Percentiles rank a stretch among this genome's conserved stretches.
phyloP scores from a whole-genome alignment of 2,888 invertebrate species.

The Drosophila mimetica region DNA sequence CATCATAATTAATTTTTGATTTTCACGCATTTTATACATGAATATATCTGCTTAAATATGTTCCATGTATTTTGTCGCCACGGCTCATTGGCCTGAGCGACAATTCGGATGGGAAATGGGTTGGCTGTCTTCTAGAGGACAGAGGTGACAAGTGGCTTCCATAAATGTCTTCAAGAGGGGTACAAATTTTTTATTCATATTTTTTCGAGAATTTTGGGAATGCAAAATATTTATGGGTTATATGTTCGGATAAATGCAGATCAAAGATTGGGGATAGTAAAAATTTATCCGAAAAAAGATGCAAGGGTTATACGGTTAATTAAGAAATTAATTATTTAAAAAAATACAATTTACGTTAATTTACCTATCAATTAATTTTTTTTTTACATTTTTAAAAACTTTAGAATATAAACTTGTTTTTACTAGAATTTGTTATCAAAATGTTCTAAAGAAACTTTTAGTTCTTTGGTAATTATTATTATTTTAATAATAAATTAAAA shows the following conservation, averaged over 20 bases:
- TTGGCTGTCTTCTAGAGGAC: conserved; percentile 30
- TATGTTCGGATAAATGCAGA: not conserved
- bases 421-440: too few species aligned
- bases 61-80: conserved; percentile 60
- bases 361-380: too few species aligned
- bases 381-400: too few species aligned
- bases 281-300: too few species aligned
- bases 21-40: conserved; percentile 39
- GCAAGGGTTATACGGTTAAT: too few species aligned
- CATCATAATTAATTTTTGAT: conserved; percentile 76
- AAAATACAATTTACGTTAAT: too few species aligned
- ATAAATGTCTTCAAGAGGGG: conserved; percentile 34
- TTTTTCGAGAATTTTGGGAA: conserved; percentile 10
- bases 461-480: too few species aligned
- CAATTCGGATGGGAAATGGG: conserved; percentile 28
- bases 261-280: not conserved
- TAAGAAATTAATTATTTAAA: too few species aligned
- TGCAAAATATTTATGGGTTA: conserved; percentile 12
- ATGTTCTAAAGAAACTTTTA: too few species aligned
- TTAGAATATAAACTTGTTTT: too few species aligned
- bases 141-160: conserved; percentile 42
- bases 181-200: conserved; percentile 7
- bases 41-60: conserved; percentile 41
- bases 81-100: conserved; percentile 58
- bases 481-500: too few species aligned